Base-by-base conservation (phyloP, 2,797 vertebrate genomes). In the Adelosebastes latens region DNA sequence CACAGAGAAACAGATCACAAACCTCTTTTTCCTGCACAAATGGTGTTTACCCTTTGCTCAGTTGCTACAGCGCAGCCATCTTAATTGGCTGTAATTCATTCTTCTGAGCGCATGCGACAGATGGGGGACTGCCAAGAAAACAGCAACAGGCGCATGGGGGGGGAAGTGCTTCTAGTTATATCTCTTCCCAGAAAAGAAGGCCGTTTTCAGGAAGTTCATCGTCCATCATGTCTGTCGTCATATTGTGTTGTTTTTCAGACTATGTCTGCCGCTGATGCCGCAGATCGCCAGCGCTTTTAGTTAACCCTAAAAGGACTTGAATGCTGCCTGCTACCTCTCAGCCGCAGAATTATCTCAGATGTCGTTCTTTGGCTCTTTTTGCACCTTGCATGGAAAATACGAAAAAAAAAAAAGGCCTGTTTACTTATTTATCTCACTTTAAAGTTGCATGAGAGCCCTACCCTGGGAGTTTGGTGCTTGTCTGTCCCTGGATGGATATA, bases 341-440 rank as follows among this genome's bases (percentile, higher is more conserved):
- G 70, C 79, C 12, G 2, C 70, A 25, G 52, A 75, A 52, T 62
- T 29, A 77, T 80, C 69, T 55, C 68, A 52, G 34, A 31, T 81
- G 70, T 75, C 53, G 8, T 52, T 58, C 39, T 60, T 62, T 64
- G 25, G 55, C 52, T 87, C 75, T 88, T 82, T 91, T 86, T 87
- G 72, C 87, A 88, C 81, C 75, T 84, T 79, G 25, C 82, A 82
- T 81, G 8, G 62, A 84, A 86, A 88, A 73, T 53, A 84, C 58
- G 10, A 3, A 2, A 7, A 2, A 25, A 25, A 87, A 85, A 85
- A 79, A 79, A 68, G n/a, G 63, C 9, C 18, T 82, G 49, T 86
- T 95, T 86, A 94, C 75, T 94, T 93, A 94, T 95, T 94, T 87
- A 95, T 92, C 42, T 66, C 24, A 25, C 84, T 80, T 91, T 80